phyloP scores from a whole-genome alignment of 1,140 invertebrate species.

The Apis dorsata region DNA sequence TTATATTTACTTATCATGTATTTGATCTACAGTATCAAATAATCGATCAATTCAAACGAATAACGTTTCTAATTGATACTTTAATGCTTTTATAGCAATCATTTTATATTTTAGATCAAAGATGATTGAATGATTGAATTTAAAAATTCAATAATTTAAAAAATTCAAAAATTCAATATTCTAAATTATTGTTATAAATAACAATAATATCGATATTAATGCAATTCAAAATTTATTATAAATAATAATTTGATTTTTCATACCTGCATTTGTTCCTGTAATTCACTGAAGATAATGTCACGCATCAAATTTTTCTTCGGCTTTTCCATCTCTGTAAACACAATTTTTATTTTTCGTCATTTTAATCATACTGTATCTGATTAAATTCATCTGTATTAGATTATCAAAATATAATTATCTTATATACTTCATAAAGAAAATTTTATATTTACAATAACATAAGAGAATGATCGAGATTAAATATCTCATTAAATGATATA shows the following conservation, averaged over 20 bases:
- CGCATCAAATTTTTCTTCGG: not conserved
- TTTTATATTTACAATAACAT: no score
- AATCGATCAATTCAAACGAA: not conserved
- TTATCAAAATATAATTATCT: no score
- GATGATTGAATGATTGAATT: not conserved
- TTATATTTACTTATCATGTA: no score
- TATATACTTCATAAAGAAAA: no score
- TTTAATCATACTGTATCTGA: no score
- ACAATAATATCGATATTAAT: not conserved
- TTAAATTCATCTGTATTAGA: no score
- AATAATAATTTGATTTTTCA: not conserved
- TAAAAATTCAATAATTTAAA: not conserved
- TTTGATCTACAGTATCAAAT: not conserved
- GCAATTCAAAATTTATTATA: not conserved
- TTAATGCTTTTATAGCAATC: no score
- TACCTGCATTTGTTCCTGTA: slow-evolving; percentile 55
- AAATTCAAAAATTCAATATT: no score
- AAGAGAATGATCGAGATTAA: no score
- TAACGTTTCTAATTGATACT: not conserved
- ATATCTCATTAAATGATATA: no score
- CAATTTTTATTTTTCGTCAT: not conserved
- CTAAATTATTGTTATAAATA: no score
- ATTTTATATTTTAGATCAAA: no score
- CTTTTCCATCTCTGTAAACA: not conserved
- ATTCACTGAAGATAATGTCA: slow-evolving; percentile 17